phyloP scores from a whole-genome alignment of 2,113 vertebrate species.

The Apistogramma diplotaenia region DNA sequence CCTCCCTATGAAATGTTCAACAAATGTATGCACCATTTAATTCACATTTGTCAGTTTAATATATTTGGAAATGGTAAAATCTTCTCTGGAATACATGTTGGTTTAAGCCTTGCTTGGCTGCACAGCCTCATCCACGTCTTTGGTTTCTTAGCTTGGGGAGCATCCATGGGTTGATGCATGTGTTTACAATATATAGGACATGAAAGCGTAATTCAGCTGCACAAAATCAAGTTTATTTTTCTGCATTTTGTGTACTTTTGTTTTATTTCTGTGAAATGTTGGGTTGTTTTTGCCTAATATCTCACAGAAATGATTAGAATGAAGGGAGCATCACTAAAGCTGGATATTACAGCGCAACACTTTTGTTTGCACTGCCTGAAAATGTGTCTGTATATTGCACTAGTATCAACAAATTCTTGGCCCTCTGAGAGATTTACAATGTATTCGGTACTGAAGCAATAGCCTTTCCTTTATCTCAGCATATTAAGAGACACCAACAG shows the following conservation, averaged over 20 bases:
- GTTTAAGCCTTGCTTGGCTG: not conserved
- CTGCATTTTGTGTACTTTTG: not conserved
- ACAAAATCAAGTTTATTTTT: not conserved
- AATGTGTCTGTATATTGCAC: not conserved
- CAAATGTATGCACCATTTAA: not conserved
- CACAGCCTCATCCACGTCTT: not conserved
- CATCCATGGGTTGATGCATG: not conserved
- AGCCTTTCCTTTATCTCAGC: conserved; percentile 13
- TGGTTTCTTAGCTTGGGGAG: not conserved
- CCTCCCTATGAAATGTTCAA: not conserved
- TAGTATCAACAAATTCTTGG: not conserved
- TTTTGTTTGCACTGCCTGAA: not conserved
- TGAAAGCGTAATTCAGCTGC: not conserved
- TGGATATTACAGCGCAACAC: not conserved
- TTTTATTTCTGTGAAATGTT: not conserved
- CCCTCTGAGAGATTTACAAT: not conserved
- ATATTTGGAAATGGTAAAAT: not conserved
- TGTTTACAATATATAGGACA: not conserved
- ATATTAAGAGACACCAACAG: not conserved
- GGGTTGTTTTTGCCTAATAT: not conserved
- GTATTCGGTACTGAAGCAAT: not conserved
- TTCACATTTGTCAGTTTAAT: not conserved
- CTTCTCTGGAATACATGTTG: not conserved
- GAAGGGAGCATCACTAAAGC: not conserved
- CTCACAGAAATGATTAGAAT: not conserved